Conservation (phyloP, 2,113 vertebrate species). For the Leptobrachium ailaonicum region DNA sequence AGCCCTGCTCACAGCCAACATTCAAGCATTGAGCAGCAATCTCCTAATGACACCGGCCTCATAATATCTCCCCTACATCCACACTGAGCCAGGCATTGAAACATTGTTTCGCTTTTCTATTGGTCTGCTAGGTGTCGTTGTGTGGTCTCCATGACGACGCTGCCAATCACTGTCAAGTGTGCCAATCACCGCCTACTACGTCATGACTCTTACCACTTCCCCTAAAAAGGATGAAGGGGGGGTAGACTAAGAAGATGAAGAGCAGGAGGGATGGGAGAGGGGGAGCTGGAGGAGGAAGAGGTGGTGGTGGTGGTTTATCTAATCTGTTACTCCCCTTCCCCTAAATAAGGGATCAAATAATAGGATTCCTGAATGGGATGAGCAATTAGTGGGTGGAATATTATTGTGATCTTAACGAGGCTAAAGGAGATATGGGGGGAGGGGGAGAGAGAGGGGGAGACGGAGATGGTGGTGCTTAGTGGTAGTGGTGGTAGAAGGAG, state of each 20-base stretch:
- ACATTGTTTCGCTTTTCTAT: slow-evolving; percentile 99
- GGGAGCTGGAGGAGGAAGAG: slow-evolving; percentile 68
- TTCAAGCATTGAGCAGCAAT: slow-evolving; percentile 97
- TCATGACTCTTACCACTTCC: slow-evolving; percentile 96
- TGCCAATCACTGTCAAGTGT: slow-evolving; percentile 99
- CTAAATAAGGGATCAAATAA: slow-evolving; percentile 81
- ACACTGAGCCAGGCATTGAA: slow-evolving; percentile 98
- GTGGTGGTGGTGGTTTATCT: slow-evolving; percentile 87
- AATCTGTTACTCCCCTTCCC: slow-evolving; percentile 74
- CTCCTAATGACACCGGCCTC: slow-evolving; percentile 99
- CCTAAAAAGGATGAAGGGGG: slow-evolving; percentile 69
- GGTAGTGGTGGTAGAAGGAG: too few relatives aligned
- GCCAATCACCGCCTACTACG: slow-evolving; percentile 99
- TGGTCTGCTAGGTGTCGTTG: slow-evolving; percentile 98
- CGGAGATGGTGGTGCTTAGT: too few relatives aligned
- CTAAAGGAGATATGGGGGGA: slow-evolving; percentile 82
- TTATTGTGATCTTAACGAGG: slow-evolving; percentile 88
- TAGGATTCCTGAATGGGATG: slow-evolving; percentile 88
- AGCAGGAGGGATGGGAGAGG: slow-evolving; percentile 54
- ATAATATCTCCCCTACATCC: slow-evolving; percentile 99
- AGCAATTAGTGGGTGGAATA: slow-evolving; percentile 90
- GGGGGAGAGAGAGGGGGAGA: slow-evolving; percentile 76
- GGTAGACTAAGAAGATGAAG: slow-evolving; percentile 52
- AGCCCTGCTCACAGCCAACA: slow-evolving; percentile 85
- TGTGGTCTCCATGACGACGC: slow-evolving; percentile 97